Evolutionary conservation across 1,140 invertebrate species (phyloP), one percentile per base, ranked within the genome.

Genomic region (Anastatus disparis): DNA sequence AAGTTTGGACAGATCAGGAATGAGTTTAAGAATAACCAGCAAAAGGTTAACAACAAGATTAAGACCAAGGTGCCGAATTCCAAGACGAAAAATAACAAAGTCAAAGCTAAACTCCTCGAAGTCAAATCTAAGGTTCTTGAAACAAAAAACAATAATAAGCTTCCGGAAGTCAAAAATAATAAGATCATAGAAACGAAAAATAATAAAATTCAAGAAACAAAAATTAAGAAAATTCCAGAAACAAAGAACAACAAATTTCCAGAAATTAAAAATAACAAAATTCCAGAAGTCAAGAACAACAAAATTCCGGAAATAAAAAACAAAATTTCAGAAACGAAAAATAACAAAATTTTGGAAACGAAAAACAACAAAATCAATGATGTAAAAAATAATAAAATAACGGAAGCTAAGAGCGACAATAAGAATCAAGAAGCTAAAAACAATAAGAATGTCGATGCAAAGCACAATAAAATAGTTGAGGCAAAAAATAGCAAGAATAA

Each of bases 31-130:
- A 74, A 61, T 29, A 72, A 62, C 61, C 79, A 77, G 31, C 35
- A 55, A 20, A 81, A 81, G 52, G 67, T 42, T 31, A 73, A 46
- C 13, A 80, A 82, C 63, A 20, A 65, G 2, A 77, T 82, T 17
- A 85, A 82, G 65, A 50, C 58, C 20, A 81, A 77, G 64, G 42
- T 71, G 35, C 66, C 79, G 7, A 70, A 77, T 6, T 31, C 68
- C 35, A 87, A 82, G 67, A 72, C 71, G 46, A 85, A 85, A 53
- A 65, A 58, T 52, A 84, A 81, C 55, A 84, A 82, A 63, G 72
- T 74, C 10, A 87, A 86, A 42, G 71, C 76, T 27, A 86, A 84
- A 74, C 70, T 73, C 10, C 22, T 50, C 10, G 77, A 80, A 3
- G 67, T 75, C 0, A 78, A 76, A 9, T 31, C 73, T 17, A 86